Percentiles rank a stretch among this genome's conserved stretches.
Evolutionary conservation across 2,888 invertebrate genomes (phyloP).

Genomic region (Tinea semifulvella): DNA sequence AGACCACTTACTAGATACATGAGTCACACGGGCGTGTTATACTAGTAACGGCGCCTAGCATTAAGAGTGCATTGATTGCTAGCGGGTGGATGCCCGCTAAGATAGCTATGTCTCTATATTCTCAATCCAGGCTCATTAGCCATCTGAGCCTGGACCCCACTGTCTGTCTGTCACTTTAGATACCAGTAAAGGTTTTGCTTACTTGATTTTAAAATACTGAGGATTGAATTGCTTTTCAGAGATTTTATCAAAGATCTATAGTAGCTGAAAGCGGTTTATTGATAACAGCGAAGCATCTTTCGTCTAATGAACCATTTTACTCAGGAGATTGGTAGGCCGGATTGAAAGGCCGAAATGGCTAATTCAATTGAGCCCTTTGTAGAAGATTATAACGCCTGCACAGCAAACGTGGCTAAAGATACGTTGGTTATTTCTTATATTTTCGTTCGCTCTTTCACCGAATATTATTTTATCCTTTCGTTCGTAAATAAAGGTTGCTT

Average conservation of each 20-base stretch:
- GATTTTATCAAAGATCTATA: conserved; percentile 2
- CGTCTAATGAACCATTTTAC: conserved; percentile 15
- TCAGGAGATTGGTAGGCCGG: conserved; percentile 7
- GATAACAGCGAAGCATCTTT: conserved; percentile 14
- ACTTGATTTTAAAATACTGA: background rate
- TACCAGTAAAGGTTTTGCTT: no score
- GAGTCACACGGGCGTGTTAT: no score
- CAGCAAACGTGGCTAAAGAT: conserved; percentile 9
- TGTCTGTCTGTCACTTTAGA: no score
- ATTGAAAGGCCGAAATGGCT: conserved; percentile 12
- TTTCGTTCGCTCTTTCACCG: background rate
- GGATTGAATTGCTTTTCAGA: background rate
- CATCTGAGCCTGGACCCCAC: no score
- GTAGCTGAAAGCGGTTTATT: conserved; percentile 8
- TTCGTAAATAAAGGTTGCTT: conserved; percentile 11
- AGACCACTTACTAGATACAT: no score
- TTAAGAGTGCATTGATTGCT: no score
- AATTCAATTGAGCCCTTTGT: conserved; percentile 12
- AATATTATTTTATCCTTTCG: conserved; percentile 12
- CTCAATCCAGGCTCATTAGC: no score
- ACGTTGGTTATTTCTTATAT: conserved; percentile 7
- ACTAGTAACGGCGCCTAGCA: no score
- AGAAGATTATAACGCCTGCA: conserved; percentile 11
- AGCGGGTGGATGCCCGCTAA: no score
- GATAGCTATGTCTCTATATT: no score